Base-by-base conservation (phyloP, 2,113 vertebrate species). In the Leuciscus idus region DNA sequence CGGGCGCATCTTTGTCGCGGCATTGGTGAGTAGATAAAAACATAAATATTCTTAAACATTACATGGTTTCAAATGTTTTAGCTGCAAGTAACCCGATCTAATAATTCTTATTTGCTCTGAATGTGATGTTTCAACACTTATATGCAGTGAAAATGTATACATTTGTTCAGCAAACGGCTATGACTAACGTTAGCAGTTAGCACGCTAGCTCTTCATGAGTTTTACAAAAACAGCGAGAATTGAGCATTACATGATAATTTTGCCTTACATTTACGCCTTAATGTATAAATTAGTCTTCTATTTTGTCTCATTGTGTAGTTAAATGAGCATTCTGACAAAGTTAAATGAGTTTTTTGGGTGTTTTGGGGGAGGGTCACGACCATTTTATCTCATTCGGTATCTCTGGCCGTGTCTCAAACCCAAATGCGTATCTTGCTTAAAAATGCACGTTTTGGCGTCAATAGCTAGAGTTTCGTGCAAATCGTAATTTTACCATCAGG, bases 281-380 rank as follows among this genome's bases (percentile, higher is more conserved):
- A n/a, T 39, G 2, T 15, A 15, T 61, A 15, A 2, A 13, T 0
- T 3, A 12, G 17, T 6, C 1, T 4, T 66, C 1, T 66, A 1
- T 48, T 64, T 9, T 28, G 15, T 28, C 8, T 6, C 12, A 2
- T 48, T 64, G 0, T 64, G 4, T 6, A 48, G 2, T 28, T 26
- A 30, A 64, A 48, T 21, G 2, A 15, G 6, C 39, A 48, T 28
- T 48, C 13, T 0, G 4, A 11, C 39, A 2, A 0, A 0, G 12
- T 6, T 23, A 48, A 7, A 26, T 30, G 0, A 0, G 4, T 39
- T 12, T 62, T 62, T 64, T 10, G 8, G 33, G 39, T 26, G 79
- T 81, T 80, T 64, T 9, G 79, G 39, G 79, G 79, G 9, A 81
- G 79, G 61, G 59, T 64, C 59, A 48, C 79, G 79, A 81, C 79